These are phyloP conservation scores for Aromia moschata DNA, from an alignment of 2,888 invertebrate genomes.

Conservation along the genomic window DNA sequence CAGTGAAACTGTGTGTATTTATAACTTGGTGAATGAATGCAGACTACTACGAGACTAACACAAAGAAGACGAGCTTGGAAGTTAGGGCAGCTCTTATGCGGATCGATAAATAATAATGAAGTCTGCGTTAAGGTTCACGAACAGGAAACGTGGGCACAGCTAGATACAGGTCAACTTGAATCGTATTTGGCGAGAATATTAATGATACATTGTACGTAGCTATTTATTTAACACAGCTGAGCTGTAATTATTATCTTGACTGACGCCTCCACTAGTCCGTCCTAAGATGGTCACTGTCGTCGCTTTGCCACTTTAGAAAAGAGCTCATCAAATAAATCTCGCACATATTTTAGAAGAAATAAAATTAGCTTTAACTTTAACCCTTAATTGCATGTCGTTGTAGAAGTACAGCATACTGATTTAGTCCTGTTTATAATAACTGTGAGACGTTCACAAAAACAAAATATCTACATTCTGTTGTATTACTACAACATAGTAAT, in stretches of 20 bases:
- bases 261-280: too few relatives aligned
- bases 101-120: background rate
- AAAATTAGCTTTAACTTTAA: too few relatives aligned
- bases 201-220: background rate
- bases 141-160: background rate
- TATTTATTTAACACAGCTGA: background rate
- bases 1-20: background rate
- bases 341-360: too few relatives aligned
- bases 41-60: background rate
- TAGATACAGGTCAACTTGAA: background rate
- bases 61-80: background rate
- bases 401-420: too few relatives aligned
- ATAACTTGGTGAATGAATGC: constrained; percentile 1
- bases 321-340: too few relatives aligned
- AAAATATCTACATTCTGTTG: too few relatives aligned
- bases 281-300: too few relatives aligned
- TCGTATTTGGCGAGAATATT: background rate
- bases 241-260: background rate
- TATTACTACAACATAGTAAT: too few relatives aligned
- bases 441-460: too few relatives aligned
- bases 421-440: too few relatives aligned
- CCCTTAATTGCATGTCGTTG: too few relatives aligned
- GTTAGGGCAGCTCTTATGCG: background rate
- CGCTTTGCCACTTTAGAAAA: too few relatives aligned
- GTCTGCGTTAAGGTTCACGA: background rate